Evolutionary conservation across 2,888 invertebrate species (phyloP).

Genomic region (Hanleya hanleyi): DNA sequence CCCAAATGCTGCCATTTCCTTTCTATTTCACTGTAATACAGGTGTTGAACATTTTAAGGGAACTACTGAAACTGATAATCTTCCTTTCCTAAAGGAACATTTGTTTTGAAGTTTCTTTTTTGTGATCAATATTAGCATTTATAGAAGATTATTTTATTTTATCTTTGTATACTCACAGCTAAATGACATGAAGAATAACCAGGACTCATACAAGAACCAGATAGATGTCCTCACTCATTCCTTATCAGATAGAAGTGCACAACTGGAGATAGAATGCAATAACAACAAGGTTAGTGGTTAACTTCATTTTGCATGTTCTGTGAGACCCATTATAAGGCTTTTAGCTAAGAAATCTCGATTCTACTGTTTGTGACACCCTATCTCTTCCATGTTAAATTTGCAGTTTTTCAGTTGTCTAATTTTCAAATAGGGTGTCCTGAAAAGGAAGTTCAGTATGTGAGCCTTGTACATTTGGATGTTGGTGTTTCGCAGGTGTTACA

Average conservation of each 20-base stretch:
- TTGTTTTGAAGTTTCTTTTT: no score
- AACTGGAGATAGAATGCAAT: constrained; percentile 56
- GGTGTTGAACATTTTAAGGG: no score
- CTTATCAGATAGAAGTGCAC: constrained; percentile 59
- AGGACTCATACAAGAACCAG: constrained; percentile 47
- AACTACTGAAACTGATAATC: background rate
- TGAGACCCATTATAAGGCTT: background rate
- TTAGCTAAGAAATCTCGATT: no score
- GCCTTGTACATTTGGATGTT: no score
- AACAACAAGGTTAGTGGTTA: constrained; percentile 41
- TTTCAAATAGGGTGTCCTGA: background rate
- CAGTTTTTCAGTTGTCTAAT: background rate
- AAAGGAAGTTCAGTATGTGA: no score
- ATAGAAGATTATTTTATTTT: background rate
- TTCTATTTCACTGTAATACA: no score
- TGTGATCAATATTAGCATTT: no score
- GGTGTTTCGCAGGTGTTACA: constrained; percentile 52
- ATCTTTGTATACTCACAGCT: constrained; percentile 37
- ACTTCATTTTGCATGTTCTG: background rate
- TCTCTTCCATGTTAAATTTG: no score
- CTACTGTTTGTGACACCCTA: no score
- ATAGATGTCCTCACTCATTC: constrained; percentile 53
- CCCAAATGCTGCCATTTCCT: no score
- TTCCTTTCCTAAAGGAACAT: background rate
- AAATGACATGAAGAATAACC: constrained; percentile 37